Evolutionary conservation across 2,113 vertebrate genomes (phyloP).

Genomic region (Pelobates fuscus): DNA sequence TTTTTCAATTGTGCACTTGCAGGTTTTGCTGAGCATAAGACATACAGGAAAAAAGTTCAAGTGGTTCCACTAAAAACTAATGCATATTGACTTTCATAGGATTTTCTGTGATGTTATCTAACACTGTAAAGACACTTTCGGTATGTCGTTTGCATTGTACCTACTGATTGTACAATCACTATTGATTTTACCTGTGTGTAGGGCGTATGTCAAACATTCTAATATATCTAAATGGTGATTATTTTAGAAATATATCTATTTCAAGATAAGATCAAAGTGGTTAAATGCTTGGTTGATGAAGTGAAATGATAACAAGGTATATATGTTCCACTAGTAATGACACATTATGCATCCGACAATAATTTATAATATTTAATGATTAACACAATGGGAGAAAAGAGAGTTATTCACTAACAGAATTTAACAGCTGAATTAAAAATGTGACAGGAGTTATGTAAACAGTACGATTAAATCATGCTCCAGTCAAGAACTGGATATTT

Average conservation of each 20-base stretch:
- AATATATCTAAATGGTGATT: constrained; percentile 80
- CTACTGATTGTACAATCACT: constrained; percentile 73
- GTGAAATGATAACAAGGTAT: constrained; percentile 56
- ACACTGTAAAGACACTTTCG: constrained; percentile 65
- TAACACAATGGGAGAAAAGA: constrained; percentile 60
- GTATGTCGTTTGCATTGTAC: constrained; percentile 76
- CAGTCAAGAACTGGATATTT: no score
- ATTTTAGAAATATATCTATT: constrained; percentile 71
- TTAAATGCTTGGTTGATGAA: constrained; percentile 62
- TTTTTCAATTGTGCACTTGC: constrained; percentile 52
- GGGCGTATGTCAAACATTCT: constrained; percentile 76
- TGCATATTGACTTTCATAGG: constrained; percentile 72
- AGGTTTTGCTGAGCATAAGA: constrained; percentile 50
- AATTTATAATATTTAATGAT: constrained; percentile 63
- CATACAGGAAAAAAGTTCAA: constrained; percentile 66
- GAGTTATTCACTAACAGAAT: constrained; percentile 58
- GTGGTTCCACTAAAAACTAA: constrained; percentile 71
- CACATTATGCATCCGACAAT: constrained; percentile 53
- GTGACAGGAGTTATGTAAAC: constrained; percentile 57
- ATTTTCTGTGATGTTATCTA: constrained; percentile 75
- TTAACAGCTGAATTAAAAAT: constrained; percentile 59
- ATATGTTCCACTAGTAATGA: constrained; percentile 51
- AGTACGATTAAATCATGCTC: neutral
- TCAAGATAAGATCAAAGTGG: constrained; percentile 75
- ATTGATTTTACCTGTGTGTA: constrained; percentile 75